Evolutionary conservation across 2,888 invertebrate species (phyloP), one percentile per base, ranked within the genome.

Genomic region (Andrena haemorrhoa): DNA sequence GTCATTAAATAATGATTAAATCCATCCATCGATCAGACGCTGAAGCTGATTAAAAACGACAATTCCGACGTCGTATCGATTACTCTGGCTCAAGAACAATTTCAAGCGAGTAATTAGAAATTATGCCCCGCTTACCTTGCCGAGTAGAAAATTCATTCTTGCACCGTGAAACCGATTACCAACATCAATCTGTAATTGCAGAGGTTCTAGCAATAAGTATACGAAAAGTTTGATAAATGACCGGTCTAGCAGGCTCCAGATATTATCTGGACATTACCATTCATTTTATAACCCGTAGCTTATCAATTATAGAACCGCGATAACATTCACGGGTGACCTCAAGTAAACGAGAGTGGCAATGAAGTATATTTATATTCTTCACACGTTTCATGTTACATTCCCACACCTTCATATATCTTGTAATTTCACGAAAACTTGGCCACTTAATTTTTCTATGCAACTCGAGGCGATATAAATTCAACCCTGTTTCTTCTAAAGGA

Each of bases 221-320:
- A 82, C 76, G 84, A 86, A 87, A 74, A 76, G 60, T 71, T 84
- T 89, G 90, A 90, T 88, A 87, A 90, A 90, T 88, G 85, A 82
- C 84, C 83, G 58, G 51, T 82, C 70, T 71, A 73, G 72, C 66
- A 68, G 72, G 66, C 78, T 58, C 49, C 53, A 65, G 71, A 82
- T 78, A 75, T 47, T 64, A 75, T 68, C 75, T 56, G 63, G 66
- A 60, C 80, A 60, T 72, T 51, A 47, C 79, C 85, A 89, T 88
- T 89, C 82, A 85, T 89, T 88, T 88, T 86, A 80, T 75, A 83
- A 80, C 10, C 31, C 58, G 56, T 29, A 58, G 65, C 66, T 72
- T 35, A 65, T 74, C 64, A 66, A 49, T 64, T 63, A 66, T 26
- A 35, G 41, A 26, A 58, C 65, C 63, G 58, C 66, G 80, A 83